Base-by-base conservation (phyloP, 2,888 invertebrate genomes). In the Oscheius myriophilus region DNA sequence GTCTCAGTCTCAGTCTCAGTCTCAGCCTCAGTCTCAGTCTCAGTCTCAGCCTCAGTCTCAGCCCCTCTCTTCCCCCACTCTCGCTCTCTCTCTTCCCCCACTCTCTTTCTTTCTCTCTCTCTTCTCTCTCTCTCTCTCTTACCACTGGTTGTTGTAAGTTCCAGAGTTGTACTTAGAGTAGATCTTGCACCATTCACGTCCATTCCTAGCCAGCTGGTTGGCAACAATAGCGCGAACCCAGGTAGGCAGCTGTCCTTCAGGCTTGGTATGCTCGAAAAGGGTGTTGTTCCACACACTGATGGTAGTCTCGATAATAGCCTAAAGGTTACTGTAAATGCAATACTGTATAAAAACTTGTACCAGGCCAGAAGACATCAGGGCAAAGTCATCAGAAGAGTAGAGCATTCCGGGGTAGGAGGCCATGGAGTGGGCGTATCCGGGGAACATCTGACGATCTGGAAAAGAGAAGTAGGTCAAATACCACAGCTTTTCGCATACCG, bases 101-200 rank as follows among this genome's bases (percentile, higher is more conserved):
- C 11, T 18, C 18, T 23, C 25, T 33, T 33, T 33, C 33, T 33
- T 33, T 33, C 33, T 33, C 33, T 33, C 23, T 16, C 33, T 26
- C 4, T 41, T 33, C 9, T 33, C 33, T 33, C 33, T 33, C 23
- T 16, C 33, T 26, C 4, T 41, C 12, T 21, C 53, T 23, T 39
- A 90, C 94, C 94, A 95, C 86, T 95, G 93, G 85, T 93, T 93
- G 87, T 92, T 92, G 70, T 92, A 90, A 52, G 93, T 93, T 18
- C 92, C 92, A 42, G 93, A 92, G 88, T 93, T 92, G 86, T 90
- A 91, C 9, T 89, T 88, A 0, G 91, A 89, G 82, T 94, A 90
- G 1, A 90, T 87, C 51, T 90, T 89, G 0, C 91, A 91, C 95
- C 95, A 95, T 4, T 91, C 89, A 67, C 90, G 89, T 0, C 92